Conservation (phyloP, 2,113 vertebrate genomes). For the Tenrec ecaudatus region DNA sequence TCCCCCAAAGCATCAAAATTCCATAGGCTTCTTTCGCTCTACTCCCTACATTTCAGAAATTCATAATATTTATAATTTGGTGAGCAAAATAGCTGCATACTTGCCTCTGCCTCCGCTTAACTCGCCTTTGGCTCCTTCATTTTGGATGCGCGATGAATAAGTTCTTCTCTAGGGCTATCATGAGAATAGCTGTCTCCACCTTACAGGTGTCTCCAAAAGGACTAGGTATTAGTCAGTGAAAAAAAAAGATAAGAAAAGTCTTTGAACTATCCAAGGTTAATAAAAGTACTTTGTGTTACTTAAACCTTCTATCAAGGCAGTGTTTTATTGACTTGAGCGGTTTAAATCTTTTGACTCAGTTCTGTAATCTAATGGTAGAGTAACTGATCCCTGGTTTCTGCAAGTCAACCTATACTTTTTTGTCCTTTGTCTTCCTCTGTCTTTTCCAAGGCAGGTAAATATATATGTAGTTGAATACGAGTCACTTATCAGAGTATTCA, state of each 20-base stretch:
- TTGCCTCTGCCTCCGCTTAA: neutral
- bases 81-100: neutral
- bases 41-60: neutral
- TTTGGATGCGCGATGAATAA: neutral
- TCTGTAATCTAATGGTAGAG: neutral
- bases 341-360: neutral
- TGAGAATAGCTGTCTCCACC: neutral
- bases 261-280: neutral
- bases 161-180: too few relatives aligned
- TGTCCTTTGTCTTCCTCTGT: accelerated
- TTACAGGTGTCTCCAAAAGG: neutral
- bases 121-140: neutral
- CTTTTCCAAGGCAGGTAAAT: neutral
- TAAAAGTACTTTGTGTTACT: neutral
- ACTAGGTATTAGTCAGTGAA: neutral
- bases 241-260: too few relatives aligned
- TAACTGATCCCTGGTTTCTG: neutral
- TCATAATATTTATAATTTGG: neutral
- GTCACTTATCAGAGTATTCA: neutral
- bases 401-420: neutral
- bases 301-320: neutral
- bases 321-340: neutral
- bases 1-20: neutral
- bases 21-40: neutral
- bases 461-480: neutral